Base-by-base conservation (phyloP, 2,797 vertebrate genomes). In the Momotus momota region DNA sequence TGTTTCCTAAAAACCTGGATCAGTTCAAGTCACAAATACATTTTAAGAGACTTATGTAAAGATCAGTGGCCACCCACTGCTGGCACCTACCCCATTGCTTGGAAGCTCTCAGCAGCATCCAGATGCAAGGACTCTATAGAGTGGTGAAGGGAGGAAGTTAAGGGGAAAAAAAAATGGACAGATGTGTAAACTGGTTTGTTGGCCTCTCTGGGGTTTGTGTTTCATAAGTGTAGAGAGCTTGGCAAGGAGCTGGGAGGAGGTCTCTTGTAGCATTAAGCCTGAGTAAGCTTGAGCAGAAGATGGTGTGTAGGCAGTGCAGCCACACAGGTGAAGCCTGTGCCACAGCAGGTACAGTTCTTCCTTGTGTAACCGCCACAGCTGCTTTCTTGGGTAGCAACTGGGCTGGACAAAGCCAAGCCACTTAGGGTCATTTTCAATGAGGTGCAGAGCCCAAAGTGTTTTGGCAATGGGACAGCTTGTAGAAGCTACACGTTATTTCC, bases 311-410 rank as follows among this genome's bases (percentile, higher is more conserved):
- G 46, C 62, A 81, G 27, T 2, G 61, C 11, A 17, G 18, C 26
- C 27, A 41, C 54, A 23, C 0, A 2, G 33, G 21, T n/a, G 26
- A 61, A 27, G 48, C 16, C 41, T 1, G 1, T 38, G 40, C 40
- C 2, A 5, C 41, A 48, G 64, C 26, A 60, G 45, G 20, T 21
- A 12, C 4, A 4, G 31, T 26, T 65, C 58, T 33, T 60, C 41
- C 12, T 15, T 7, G 17, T 2, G 20, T 15, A 54, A 38, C 18
- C 46, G 69, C 38, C 25, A 4, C 5, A 9, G 4, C n/a, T n/a
- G 27, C 13, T 45, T 33, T 31, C 25, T n/a, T 40, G 35, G 17
- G 18, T 12, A 55, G 60, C 25, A 66, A 43, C 40, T 22, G 73
- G 55, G 40, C 74, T 78, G 40, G 65, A 25, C 6, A 1, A 7